Evolutionary conservation across 2,797 vertebrate species (phyloP), one percentile per base, ranked within the genome.

Genomic region (Acipenser ruthenus): DNA sequence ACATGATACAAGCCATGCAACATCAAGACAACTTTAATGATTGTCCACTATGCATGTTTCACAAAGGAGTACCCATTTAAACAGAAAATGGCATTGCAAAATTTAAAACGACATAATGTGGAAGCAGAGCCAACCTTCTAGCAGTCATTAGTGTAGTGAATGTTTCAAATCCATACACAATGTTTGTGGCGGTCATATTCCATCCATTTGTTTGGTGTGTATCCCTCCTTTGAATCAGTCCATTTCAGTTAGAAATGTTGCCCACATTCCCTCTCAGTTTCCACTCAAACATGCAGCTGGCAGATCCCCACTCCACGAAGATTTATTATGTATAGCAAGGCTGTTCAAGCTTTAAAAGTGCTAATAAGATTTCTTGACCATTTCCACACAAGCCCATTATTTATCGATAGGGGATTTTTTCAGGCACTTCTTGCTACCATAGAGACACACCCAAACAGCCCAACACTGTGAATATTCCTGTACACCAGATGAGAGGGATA

Each of bases 251-350:
- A 51, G 65, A 53, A 73, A 68, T 74, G 70, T 65, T 62, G 56
- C 71, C 81, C 73, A 69, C 72, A 81, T 82, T 84, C 70, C 72
- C 75, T 74, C 60, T 75, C 83, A 70, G 72, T 50, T 77, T 76
- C 75, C 74, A 75, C 70, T 80, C 73, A 73, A 37, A 37, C 23
- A 37, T 37, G 2, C 73, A 70, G 65, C 73, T 87, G 81, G 80
- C 82, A 81, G 75, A 82, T 77, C 69, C 84, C 81, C 82, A 78
- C 82, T 80, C 78, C 78, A 71, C 67, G 12, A 69, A 72, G 80
- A 87, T 86, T 86, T 83, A 83, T 69, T 67, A 67, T 68, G 64
- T 66, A 67, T 67, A 59, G 67, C 64, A 60, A 7, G 13, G 63
- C 52, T 8, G 59, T 61, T 9, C 1, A 67, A 66, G 53, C 2